phyloP scores from a whole-genome alignment of 2,797 vertebrate species.

The Sebastes matsubarae region DNA sequence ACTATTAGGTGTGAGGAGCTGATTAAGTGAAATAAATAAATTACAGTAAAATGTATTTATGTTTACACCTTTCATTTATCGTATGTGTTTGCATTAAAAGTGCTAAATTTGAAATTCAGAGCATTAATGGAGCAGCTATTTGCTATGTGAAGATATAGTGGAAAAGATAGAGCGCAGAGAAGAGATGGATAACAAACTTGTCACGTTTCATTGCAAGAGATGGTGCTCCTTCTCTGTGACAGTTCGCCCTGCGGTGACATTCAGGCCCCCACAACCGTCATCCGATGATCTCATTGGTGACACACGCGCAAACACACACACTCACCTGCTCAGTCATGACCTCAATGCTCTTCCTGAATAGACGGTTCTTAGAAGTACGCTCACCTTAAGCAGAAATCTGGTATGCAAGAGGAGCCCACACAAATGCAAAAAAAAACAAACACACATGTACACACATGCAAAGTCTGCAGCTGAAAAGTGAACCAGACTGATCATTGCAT shows the following conservation, averaged over 20 bases:
- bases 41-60: neutral
- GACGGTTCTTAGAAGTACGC: conserved; percentile 59
- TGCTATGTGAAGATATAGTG: too few species aligned
- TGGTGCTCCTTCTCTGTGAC: conserved; percentile 36
- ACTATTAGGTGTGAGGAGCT: neutral
- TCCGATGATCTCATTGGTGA: conserved; percentile 61
- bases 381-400: conserved; percentile 43
- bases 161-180: neutral
- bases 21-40: conserved; percentile 1
- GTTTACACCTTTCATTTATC: neutral
- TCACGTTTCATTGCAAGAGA: conserved; percentile 46
- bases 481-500: conserved; percentile 19
- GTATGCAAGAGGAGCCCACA: conserved; percentile 43
- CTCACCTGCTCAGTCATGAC: conserved; percentile 57
- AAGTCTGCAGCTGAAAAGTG: conserved; percentile 21
- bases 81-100: neutral
- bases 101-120: too few species aligned
- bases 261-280: conserved; percentile 55
- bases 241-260: conserved; percentile 53
- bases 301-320: conserved; percentile 1
- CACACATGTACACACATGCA: conserved; percentile 1
- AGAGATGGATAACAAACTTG: conserved; percentile 39
- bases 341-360: conserved; percentile 63
- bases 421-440: neutral
- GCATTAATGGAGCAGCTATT: too few species aligned